Base-by-base conservation (phyloP, 1,140 invertebrate genomes). In the Lucilia cuprina region DNA sequence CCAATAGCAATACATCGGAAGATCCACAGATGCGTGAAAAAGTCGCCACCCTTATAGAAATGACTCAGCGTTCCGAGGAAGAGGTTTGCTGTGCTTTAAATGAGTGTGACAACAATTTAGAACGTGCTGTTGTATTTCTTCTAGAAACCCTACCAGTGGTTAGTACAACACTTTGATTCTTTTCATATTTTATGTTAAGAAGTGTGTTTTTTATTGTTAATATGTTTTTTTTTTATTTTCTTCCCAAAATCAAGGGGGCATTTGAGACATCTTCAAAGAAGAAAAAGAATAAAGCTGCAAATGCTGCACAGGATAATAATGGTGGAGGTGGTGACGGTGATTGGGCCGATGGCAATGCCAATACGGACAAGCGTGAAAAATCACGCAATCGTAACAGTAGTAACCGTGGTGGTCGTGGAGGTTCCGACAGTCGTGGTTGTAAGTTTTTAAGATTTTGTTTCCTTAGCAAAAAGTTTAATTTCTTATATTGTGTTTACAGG, bases 251-350 rank as follows among this genome's bases (percentile, higher is more conserved):
- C 2, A 41, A 91, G 95, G 95, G 94, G 93, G 87, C 94, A 95
- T 91, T 96, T 95, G 96, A 94, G 87, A 95, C 94, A 82, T 94
- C 93, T 84, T 94, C 96, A 34, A 97, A 97, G 91, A 97, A 97
- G 92, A 97, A 96, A 92, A 98, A 97, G 92, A 95, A 94, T 88
- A 93, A 94, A 86, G 93, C 94, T 86, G 92, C 93, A 50, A 92
- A 92, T 86, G 91, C 87, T 89, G 85, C 92, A 87, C 84, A 92
- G 91, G 88, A 91, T 89, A 86, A 88, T 83, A 87, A 86, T 8
- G 86, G 86, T 17, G 87, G 83, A 9, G 47, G 86, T 13, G 87
- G 87, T 0, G 90, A 89, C 83, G 90, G 90, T 13, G 93, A 93
- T 47, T 93, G 92, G 92, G 92, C 92, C 41, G 92, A 93, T 86